phyloP scores from a whole-genome alignment of 2,113 vertebrate species.

The Dissostichus mawsoni region DNA sequence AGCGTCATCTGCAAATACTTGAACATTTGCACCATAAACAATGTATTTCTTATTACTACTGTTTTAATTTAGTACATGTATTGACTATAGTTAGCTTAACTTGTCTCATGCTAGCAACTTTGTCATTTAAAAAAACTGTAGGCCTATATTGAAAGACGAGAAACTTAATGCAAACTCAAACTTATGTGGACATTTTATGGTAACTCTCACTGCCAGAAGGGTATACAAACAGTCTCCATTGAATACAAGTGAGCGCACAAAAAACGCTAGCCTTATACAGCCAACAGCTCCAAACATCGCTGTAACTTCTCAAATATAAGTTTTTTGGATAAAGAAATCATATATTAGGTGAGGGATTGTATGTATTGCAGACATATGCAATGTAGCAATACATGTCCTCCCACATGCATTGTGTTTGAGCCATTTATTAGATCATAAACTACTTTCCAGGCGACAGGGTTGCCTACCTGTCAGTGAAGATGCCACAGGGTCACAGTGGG shows the following conservation, averaged over 20 bases:
- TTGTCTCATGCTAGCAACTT: neutral
- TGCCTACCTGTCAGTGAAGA: neutral
- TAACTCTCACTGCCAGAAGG: too few species aligned
- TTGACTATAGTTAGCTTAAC: neutral
- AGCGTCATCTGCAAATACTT: neutral
- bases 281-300: too few species aligned
- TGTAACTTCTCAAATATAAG: too few species aligned
- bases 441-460: too few species aligned
- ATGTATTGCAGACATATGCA: too few species aligned
- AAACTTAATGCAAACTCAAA: too few species aligned
- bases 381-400: neutral
- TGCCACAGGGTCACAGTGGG: conserved; percentile 53
- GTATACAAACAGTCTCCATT: too few species aligned
- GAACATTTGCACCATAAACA: neutral
- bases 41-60: neutral
- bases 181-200: too few species aligned
- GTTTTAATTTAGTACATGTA: neutral
- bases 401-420: neutral
- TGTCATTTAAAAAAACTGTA: neutral
- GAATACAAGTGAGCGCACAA: too few species aligned
- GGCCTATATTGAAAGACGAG: neutral
- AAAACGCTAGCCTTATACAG: too few species aligned
- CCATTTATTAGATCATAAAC: neutral
- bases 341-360: too few species aligned
- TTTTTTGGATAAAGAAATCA: too few species aligned